Percentiles rank a stretch among this genome's conserved stretches.
phyloP scores from a whole-genome alignment of 2,888 invertebrate genomes.

The Neria commutata region DNA sequence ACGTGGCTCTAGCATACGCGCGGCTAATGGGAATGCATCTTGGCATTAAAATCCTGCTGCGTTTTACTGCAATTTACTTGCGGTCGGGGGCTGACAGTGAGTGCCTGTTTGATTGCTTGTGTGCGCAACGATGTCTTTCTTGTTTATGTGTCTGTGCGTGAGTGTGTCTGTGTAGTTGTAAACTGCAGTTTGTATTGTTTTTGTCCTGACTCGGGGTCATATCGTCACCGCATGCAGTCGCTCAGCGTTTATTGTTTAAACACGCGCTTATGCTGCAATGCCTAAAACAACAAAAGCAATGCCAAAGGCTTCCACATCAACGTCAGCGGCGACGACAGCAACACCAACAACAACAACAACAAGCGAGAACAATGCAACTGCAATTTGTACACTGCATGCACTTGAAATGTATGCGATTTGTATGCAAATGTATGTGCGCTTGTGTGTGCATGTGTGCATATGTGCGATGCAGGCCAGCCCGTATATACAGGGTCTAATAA shows the following conservation, averaged over 20 bases:
- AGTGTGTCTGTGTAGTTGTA: neutral
- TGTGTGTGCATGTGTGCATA: too few species aligned
- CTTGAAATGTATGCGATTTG: neutral
- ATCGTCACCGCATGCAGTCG: constrained; percentile 17
- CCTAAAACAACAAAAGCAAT: neutral
- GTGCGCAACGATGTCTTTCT: neutral
- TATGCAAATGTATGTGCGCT: neutral
- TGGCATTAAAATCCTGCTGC: too few species aligned
- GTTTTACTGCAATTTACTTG: too few species aligned
- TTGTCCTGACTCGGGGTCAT: neutral
- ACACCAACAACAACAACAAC: neutral
- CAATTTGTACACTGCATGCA: constrained; percentile 8
- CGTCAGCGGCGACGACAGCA: neutral
- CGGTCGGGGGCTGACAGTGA: neutral
- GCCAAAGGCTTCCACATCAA: too few species aligned
- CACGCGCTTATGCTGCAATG: constrained; percentile 15
- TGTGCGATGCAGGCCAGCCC: too few species aligned
- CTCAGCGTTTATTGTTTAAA: constrained; percentile 16
- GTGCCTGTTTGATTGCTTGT: neutral
- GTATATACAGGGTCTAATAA: too few species aligned
- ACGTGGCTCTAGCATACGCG: too few species aligned
- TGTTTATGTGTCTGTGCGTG: neutral
- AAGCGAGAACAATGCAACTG: too few species aligned
- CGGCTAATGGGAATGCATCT: too few species aligned
- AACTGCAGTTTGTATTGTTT: neutral